A percentile compares a stretch with the other conserved stretches of the same genome.
Evolutionary conservation across 2,888 invertebrate genomes (phyloP).

Genomic region (Venusia cambrica): DNA sequence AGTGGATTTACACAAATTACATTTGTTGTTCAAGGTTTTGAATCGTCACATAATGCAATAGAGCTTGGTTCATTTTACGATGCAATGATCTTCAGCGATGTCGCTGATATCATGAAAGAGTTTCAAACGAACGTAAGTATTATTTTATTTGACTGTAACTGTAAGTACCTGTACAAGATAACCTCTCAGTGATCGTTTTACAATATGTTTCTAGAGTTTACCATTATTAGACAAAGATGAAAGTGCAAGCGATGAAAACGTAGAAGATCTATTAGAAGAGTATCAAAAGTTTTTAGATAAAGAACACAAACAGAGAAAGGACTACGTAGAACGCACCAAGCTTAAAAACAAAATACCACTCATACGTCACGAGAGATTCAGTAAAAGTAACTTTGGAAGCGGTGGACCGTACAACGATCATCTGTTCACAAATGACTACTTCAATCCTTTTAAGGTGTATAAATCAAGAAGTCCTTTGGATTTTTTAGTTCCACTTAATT

Average conservation of each 20-base stretch:
- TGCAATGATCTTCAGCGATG: constrained; percentile 64
- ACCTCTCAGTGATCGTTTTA: too few species aligned
- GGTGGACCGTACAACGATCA: constrained; percentile 40
- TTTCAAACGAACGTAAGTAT: constrained; percentile 57
- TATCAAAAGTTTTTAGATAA: constrained; percentile 68
- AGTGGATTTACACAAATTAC: too few species aligned
- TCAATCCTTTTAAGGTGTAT: constrained; percentile 37
- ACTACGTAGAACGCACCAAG: constrained; percentile 55
- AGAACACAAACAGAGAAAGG: constrained; percentile 59
- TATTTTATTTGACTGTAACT: too few species aligned
- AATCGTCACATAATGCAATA: constrained; percentile 40
- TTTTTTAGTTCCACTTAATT: constrained; percentile 48
- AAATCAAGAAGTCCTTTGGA: constrained; percentile 46
- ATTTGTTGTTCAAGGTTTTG: constrained; percentile 24
- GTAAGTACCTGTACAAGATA: too few species aligned
- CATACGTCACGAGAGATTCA: constrained; percentile 51
- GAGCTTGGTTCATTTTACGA: constrained; percentile 61
- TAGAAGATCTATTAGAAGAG: constrained; percentile 62
- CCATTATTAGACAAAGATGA: constrained; percentile 48
- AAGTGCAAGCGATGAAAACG: constrained; percentile 62
- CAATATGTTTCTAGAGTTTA: constrained; percentile 46
- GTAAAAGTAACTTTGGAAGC: constrained; percentile 37
- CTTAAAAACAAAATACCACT: constrained; percentile 65
- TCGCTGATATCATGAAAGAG: constrained; percentile 66
- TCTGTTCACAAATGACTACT: constrained; percentile 37